phyloP scores from a whole-genome alignment of 2,113 vertebrate genomes.

The Nothobranchius kuhntae region DNA sequence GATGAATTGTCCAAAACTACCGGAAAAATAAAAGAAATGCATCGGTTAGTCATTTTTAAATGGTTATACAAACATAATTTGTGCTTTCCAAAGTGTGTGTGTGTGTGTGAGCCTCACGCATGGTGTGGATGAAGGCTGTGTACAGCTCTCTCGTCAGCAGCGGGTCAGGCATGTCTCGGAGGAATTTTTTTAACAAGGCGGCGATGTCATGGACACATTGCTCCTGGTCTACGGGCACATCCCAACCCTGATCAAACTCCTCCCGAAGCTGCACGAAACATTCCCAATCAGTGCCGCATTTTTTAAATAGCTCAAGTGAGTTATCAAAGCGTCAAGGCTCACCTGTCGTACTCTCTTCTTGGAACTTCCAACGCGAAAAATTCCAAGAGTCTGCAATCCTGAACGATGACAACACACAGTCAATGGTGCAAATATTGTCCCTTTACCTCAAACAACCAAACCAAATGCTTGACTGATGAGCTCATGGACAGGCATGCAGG shows the following conservation, averaged over 20 bases:
- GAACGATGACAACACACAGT: slow-evolving; percentile 30
- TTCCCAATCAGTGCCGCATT: not conserved
- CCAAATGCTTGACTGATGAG: not conserved
- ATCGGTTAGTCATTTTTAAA: slow-evolving; percentile 1
- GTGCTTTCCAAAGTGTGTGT: not conserved
- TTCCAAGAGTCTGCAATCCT: slow-evolving; percentile 96
- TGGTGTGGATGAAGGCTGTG: slow-evolving; percentile 92
- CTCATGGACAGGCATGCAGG: not conserved
- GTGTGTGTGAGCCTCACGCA: slow-evolving; percentile 79
- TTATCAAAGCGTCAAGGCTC: slow-evolving; percentile 19
- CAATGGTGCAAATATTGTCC: slow-evolving; percentile 3
- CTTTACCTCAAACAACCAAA: not conserved
- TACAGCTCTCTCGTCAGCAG: slow-evolving; percentile 96
- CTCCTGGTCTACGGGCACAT: slow-evolving; percentile 89
- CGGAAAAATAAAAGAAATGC: slow-evolving; percentile 50
- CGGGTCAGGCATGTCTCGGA: slow-evolving; percentile 94
- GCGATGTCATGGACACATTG: slow-evolving; percentile 95
- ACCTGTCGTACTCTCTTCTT: slow-evolving; percentile 98
- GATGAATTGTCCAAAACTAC: slow-evolving; percentile 90
- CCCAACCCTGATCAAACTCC: slow-evolving; percentile 92
- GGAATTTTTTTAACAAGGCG: slow-evolving; percentile 94
- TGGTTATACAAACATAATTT: not conserved
- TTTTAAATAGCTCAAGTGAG: not conserved
- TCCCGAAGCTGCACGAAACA: slow-evolving; percentile 84
- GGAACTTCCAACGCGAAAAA: slow-evolving; percentile 97